A percentile compares a stretch with the other conserved stretches of the same genome.
Conservation (phyloP, 2,113 vertebrate species). For the Rhabdornis inornatus region DNA sequence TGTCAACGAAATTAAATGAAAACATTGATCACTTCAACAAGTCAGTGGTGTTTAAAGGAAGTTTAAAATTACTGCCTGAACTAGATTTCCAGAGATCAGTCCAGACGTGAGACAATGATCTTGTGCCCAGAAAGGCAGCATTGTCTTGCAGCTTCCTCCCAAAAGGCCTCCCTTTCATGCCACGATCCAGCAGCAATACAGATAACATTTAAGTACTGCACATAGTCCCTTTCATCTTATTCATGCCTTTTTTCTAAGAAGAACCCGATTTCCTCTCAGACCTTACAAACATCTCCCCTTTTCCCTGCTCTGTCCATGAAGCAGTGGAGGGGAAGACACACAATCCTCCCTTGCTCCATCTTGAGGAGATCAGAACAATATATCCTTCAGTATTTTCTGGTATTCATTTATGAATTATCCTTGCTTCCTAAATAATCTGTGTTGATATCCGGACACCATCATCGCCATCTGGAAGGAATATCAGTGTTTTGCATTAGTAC, state of each 20-base stretch:
- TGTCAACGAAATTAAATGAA: background rate
- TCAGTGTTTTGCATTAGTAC: background rate
- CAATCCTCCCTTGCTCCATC: rapidly evolving
- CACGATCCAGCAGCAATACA: background rate
- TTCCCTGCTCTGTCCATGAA: background rate
- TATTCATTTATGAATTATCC: background rate
- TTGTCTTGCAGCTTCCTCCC: background rate
- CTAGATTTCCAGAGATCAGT: background rate
- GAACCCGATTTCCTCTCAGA: background rate
- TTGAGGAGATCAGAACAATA: background rate
- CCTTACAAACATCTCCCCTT: background rate
- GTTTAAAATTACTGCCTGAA: background rate
- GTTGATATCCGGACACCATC: background rate
- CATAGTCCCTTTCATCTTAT: background rate
- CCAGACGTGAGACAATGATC: background rate
- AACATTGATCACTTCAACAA: background rate
- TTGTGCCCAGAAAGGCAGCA: background rate
- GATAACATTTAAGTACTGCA: background rate
- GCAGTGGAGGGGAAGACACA: background rate
- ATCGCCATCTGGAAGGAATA: background rate
- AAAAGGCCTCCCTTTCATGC: background rate
- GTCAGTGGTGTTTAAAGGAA: background rate
- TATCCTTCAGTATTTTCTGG: background rate
- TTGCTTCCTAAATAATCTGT: background rate
- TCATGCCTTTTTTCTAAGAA: background rate